Base-by-base conservation (phyloP, 2,888 invertebrate genomes). In the Tachina grossa region DNA sequence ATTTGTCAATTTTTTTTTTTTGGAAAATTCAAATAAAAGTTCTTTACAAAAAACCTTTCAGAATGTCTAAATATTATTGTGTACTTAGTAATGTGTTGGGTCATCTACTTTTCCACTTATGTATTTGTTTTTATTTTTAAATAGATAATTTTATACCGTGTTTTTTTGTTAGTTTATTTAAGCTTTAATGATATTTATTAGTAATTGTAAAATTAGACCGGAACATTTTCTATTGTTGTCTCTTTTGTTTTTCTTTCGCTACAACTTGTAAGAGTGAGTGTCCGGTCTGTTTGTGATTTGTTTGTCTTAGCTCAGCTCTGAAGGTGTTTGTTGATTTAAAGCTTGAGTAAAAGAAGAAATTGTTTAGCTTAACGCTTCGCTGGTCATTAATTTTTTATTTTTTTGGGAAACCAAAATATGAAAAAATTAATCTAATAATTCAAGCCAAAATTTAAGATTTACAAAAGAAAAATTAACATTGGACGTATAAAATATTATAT, bases 181-280 rank as follows among this genome's bases (percentile, higher is more conserved):
- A 39, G 11, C 47, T 65, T 77, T 84, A 86, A 82, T 84, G 43
- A 84, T 85, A 88, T 89, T 91, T 91, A 90, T 90, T 90, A 90
- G 88, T 89, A 89, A 89, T 91, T 91, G 89, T 90, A 89, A 91
- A 90, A 90, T 89, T 91, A 89, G 90, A 90, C 90, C 91, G 91
- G 90, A 90, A 90, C 91, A 90, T 87, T 89, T 89, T 89, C 87
- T 77, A 55, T 22, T 66, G 43, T 77, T 72, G 71, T 66, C 55
- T 53, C 49, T 65, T 61, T 53, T 22, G 63, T 55, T 55, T 63
- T 45, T 45, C 59, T 63, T 49, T 68, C 19, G 14, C 39, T 41
- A 6, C 16, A 49, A 59, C 45, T 69, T 53, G 79, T 55, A 43
- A 69, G 13, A 71, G 31, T 53, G 31, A 78, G 41, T 53, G 43